Percentiles rank a stretch among this genome's conserved stretches.
Evolutionary conservation across 2,113 vertebrate species (phyloP).

Genomic region (Pterophyllum scalare): DNA sequence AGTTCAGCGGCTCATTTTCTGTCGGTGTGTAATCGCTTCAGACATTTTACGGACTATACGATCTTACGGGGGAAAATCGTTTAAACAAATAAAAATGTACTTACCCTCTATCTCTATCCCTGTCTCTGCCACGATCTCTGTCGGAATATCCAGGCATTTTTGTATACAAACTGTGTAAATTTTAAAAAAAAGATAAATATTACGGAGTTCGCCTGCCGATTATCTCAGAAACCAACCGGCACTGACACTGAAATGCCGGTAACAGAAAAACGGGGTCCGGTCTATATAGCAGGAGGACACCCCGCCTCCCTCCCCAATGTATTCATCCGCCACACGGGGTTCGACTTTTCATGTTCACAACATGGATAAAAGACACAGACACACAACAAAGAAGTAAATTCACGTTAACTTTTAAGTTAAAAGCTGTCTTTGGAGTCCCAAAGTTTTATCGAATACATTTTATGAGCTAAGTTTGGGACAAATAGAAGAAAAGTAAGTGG

Average conservation of each 20-base stretch:
- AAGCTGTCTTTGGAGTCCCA: not conserved
- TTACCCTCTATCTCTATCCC: constrained; percentile 91
- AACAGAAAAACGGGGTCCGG: constrained; percentile 37
- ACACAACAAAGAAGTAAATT: not conserved
- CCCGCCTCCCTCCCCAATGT: constrained; percentile 25
- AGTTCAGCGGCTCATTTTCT: not conserved
- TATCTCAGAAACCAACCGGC: constrained; percentile 4
- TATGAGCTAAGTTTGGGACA: not conserved
- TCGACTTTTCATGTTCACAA: not conserved
- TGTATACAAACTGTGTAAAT: constrained; percentile 56
- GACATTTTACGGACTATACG: constrained; percentile 30
- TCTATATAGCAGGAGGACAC: constrained; percentile 73
- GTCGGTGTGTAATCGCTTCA: not conserved
- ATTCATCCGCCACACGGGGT: constrained; percentile 66
- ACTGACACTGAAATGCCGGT: constrained; percentile 78
- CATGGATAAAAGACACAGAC: not conserved
- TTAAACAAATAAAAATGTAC: constrained; percentile 24
- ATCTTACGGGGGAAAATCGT: not conserved
- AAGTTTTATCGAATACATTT: not conserved
- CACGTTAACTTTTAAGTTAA: not conserved
- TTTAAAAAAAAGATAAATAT: constrained; percentile 53
- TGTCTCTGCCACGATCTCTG: constrained; percentile 89
- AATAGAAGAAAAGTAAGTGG: not conserved
- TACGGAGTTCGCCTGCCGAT: not conserved
- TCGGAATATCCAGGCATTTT: constrained; percentile 94